A percentile compares a stretch with the other conserved stretches of the same genome.
These are phyloP conservation scores for Coreoperca whiteheadi DNA, from an alignment of 2,113 vertebrate genomes.

Conservation along the genomic window DNA sequence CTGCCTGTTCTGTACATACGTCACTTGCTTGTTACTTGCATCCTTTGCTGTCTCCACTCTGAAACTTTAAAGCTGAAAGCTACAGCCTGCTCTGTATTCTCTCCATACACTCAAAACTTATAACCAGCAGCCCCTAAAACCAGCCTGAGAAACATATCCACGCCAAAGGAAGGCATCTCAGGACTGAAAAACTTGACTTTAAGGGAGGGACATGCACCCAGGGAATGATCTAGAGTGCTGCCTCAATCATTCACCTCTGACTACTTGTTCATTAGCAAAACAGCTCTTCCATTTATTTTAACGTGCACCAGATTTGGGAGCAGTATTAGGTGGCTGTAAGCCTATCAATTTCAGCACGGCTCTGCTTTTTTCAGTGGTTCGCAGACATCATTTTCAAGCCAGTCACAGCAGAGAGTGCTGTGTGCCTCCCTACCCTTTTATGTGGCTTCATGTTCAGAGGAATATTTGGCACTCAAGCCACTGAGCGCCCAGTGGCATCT, in stretches of 20 bases:
- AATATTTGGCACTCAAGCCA: conserved; percentile 57
- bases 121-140: conserved; percentile 14
- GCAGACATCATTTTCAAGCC: conserved; percentile 46
- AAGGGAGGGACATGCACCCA: conserved; percentile 17
- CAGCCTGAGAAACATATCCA: conserved; percentile 29
- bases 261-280: conserved; percentile 63
- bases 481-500: conserved; percentile 47
- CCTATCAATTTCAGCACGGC: conserved; percentile 49
- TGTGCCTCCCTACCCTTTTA: conserved; percentile 38
- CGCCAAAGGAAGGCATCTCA: conserved; percentile 23
- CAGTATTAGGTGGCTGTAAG: conserved; percentile 19
- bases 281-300: conserved; percentile 61
- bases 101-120: conserved; percentile 16
- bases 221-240: conserved; percentile 27
- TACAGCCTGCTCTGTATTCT: conserved; percentile 40
- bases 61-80: conserved; percentile 42
- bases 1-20: not conserved
- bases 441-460: conserved; percentile 56
- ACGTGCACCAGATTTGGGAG: conserved; percentile 47
- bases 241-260: conserved; percentile 59
- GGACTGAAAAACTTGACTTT: conserved; percentile 57
- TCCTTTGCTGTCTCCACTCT: conserved; percentile 11
- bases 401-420: conserved; percentile 41
- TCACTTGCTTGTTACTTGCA: conserved; percentile 20
- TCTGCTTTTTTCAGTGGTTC: conserved; percentile 19